Conservation (phyloP, 2,797 vertebrate genomes). For the Poecilia picta region DNA sequence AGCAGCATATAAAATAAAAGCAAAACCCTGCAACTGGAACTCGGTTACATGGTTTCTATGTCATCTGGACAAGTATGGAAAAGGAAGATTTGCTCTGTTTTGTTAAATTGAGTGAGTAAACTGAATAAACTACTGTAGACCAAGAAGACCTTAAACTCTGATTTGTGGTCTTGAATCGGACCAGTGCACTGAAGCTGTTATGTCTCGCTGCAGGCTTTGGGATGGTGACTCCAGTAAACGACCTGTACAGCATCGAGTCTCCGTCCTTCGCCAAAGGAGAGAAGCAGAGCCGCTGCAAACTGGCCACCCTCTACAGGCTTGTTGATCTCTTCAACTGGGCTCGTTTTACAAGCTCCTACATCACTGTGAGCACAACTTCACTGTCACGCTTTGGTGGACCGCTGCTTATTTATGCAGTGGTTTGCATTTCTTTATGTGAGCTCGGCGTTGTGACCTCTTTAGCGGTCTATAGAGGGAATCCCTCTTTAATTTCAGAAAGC, state of each 20-base stretch:
- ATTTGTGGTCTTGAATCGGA: conserved; percentile 3
- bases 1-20: conserved; percentile 18
- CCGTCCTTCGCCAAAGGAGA: conserved; percentile 90
- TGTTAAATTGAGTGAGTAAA: no score
- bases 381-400: conserved; percentile 42
- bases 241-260: conserved; percentile 88
- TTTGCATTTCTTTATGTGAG: conserved; percentile 41
- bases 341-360: conserved; percentile 91
- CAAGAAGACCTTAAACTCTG: conserved; percentile 28
- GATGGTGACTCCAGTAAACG: conserved; percentile 92
- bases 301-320: conserved; percentile 93
- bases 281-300: conserved; percentile 91
- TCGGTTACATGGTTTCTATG: neutral
- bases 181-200: conserved; percentile 14
- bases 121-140: no score
- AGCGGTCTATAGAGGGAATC: conserved; percentile 40
- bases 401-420: conserved; percentile 41
- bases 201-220: conserved; percentile 82
- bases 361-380: conserved; percentile 88
- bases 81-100: neutral
- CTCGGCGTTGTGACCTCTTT: conserved; percentile 14
- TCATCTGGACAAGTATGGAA: neutral
- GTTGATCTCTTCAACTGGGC: conserved; percentile 94
- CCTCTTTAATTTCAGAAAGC: conserved; percentile 22
- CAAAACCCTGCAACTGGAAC: conserved; percentile 8